Evolutionary conservation across 2,888 invertebrate species (phyloP).

Genomic region (Psylliodes chrysocephalus): DNA sequence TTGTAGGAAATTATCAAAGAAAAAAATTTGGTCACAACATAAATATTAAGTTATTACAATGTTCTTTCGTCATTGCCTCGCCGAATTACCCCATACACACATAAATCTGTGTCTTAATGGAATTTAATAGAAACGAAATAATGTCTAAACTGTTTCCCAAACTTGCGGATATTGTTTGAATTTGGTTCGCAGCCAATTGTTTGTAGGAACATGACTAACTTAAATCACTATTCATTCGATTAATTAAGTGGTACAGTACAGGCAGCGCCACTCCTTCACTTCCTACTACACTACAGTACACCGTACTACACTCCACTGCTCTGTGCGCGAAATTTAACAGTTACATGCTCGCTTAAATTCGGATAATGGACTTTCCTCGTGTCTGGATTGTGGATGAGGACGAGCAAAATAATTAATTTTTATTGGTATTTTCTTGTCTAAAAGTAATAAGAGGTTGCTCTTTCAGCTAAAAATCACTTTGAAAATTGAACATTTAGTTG

Average conservation of each 20-base stretch:
- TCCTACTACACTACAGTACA: conserved; percentile 5
- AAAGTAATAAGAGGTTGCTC: too few species aligned
- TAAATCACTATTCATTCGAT: conserved; percentile 62
- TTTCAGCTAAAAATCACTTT: too few species aligned
- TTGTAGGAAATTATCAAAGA: too few species aligned
- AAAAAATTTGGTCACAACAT: too few species aligned
- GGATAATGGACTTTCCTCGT: conserved; percentile 12
- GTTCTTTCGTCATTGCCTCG: too few species aligned
- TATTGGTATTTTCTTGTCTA: too few species aligned
- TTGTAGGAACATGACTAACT: conserved; percentile 61
- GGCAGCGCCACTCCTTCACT: conserved; percentile 6
- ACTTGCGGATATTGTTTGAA: conserved; percentile 61
- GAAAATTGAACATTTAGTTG: too few species aligned
- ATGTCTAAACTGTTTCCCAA: conserved; percentile 58
- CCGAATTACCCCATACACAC: conserved; percentile 47
- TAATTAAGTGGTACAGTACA: conserved; percentile 56
- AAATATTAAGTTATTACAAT: too few species aligned
- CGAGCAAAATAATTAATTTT: background rate
- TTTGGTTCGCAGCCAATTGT: conserved; percentile 64
- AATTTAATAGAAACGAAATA: conserved; percentile 64
- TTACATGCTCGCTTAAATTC: conserved; percentile 4
- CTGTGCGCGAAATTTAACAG: conserved; percentile 12
- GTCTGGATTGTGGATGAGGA: background rate
- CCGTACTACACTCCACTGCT: conserved; percentile 8
- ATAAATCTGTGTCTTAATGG: conserved; percentile 61